phyloP scores from a whole-genome alignment of 2,113 vertebrate species.

The Steatornis caripensis region DNA sequence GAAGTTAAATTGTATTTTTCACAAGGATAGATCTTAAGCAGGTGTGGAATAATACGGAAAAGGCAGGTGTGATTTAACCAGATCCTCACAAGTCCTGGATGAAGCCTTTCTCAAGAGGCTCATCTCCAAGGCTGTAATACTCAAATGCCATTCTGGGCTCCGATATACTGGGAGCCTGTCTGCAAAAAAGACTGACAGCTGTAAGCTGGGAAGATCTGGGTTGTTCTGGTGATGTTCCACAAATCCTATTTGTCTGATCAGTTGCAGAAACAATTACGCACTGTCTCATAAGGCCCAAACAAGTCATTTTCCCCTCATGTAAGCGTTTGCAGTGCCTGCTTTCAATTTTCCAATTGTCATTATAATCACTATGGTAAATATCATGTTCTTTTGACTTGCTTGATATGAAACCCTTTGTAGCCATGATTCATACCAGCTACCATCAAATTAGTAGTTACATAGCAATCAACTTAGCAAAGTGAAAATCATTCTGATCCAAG shows the following conservation, averaged over 20 bases:
- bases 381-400: not conserved
- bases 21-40: not conserved
- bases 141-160: not conserved
- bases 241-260: not conserved
- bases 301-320: not conserved
- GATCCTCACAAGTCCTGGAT: not conserved
- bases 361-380: not conserved
- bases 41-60: not conserved
- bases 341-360: not conserved
- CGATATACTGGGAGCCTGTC: no score
- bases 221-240: not conserved
- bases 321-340: not conserved
- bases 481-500: not conserved
- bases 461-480: not conserved
- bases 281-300: not conserved
- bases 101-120: not conserved
- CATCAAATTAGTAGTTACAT: not conserved
- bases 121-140: not conserved
- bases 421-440: not conserved
- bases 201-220: not conserved
- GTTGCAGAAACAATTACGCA: not conserved
- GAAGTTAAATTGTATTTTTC: not conserved
- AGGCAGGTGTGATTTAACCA: not conserved
- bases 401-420: not conserved
- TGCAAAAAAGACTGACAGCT: not conserved